A percentile compares a stretch with the other conserved stretches of the same genome.
phyloP scores from a whole-genome alignment of 37 sponge, comb jelly and placozoan genomes.

The Bolinopsis microptera region DNA sequence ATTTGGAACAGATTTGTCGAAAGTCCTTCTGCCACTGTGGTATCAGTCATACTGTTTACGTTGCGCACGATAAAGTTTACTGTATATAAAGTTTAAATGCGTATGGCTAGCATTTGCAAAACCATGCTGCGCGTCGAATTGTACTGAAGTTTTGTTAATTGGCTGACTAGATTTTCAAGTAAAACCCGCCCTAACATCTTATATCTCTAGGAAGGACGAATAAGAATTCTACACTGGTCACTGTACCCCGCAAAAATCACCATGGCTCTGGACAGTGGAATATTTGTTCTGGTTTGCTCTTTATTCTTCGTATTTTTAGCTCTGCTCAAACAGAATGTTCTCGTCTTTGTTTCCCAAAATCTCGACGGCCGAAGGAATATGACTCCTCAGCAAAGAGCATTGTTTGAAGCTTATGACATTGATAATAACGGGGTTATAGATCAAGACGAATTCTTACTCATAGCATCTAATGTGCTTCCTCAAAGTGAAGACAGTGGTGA shows the following conservation, averaged over 20 bases:
- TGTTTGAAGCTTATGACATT: conserved; percentile 10
- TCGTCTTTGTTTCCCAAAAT: conserved; percentile 45
- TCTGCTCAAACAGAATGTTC: conserved; percentile 4
- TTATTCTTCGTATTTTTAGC: conserved; percentile 58
- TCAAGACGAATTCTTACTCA: conserved; percentile 36
- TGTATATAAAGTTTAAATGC: background rate
- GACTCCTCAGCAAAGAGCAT: background rate
- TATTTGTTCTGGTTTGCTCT: conserved; percentile 2
- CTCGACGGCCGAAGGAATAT: background rate
- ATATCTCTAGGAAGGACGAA: too few relatives aligned
- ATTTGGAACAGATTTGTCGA: too few relatives aligned
- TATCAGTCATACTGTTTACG: too few relatives aligned
- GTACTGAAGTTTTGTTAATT: background rate
- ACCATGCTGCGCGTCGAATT: conserved; percentile 52
- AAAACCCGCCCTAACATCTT: too few relatives aligned
- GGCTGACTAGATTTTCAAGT: too few relatives aligned
- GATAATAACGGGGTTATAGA: conserved; percentile 60
- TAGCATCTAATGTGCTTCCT: background rate
- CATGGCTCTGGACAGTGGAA: conserved; percentile 26
- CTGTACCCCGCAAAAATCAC: too few relatives aligned
- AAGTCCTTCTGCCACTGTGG: too few relatives aligned
- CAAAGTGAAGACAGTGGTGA: background rate
- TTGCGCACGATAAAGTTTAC: background rate
- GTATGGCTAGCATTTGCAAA: background rate
- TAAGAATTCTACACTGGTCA: too few relatives aligned